Evolutionary conservation across 2,888 invertebrate genomes (phyloP), one percentile per base, ranked within the genome.

Genomic region (Drosophila pseudotalamancana): DNA sequence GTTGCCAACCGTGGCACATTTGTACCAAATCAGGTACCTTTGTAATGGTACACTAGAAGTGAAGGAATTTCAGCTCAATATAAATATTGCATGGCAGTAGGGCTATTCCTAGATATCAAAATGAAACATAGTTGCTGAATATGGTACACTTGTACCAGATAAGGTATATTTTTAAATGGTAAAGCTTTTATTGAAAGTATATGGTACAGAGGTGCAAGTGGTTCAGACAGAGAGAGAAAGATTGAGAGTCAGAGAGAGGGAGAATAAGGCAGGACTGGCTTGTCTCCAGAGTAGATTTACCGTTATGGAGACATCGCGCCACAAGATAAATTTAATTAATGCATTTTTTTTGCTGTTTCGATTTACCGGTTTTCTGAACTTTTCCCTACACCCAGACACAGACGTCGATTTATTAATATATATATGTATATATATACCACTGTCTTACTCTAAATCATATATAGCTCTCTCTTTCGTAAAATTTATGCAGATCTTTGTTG

Each of bases 301-400:
- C 64, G 87, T 86, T 77, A 71, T 60, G 43, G 29, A 45, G 50
- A 50, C 59, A 48, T 46, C 29, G 35, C n/a, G 48, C 56, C 35
- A 59, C 54, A 49, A 73, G 67, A 87, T 87, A 74, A 83, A 71
- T 74, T 57, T 67, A 67, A 83, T 86, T 77, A 77, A 83, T 83
- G 83, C 65, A 43, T 70, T 75, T 76, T 74, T 67, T 61, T 49
- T 61, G 35, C 18, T 64, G 14, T 53, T 60, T 62, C 73, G 66
- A 63, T 70, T 77, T 78, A 82, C 87, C 75, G 76, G 82, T 87
- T 87, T 85, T 57, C 18, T 70, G 54, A 82, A 79, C 74, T 76
- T 87, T 82, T 73, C 73, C 79, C 86, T 81, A 63, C 60, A 60
- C 59, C 60, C 60, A 61, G 18, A 29, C 21, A 29, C 54, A 45